Conservation (phyloP, 2,797 vertebrate genomes). For the Liparis tanakae region DNA sequence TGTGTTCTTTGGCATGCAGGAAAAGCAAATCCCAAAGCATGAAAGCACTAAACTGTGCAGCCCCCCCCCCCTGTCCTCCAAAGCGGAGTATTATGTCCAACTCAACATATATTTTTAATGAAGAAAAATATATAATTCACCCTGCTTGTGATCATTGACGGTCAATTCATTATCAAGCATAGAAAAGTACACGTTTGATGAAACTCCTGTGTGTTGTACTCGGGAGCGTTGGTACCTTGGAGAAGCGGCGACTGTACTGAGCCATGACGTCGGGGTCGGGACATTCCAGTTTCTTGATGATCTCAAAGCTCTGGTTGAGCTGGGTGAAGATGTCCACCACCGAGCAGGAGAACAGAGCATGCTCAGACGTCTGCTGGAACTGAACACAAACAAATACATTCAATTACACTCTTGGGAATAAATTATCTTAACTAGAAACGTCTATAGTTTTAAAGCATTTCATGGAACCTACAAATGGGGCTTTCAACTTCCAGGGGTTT, state of each 20-base stretch:
- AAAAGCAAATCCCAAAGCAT: slow-evolving; percentile 24
- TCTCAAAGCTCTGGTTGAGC: slow-evolving; percentile 99
- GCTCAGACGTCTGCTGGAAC: slow-evolving; percentile 99
- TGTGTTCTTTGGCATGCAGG: slow-evolving; percentile 13
- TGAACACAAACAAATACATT: slow-evolving; percentile 55
- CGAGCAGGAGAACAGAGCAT: slow-evolving; percentile 97
- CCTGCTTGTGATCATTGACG: not conserved
- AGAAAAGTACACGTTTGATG: not conserved
- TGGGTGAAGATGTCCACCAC: slow-evolving; percentile 99
- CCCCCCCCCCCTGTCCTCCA: not conserved
- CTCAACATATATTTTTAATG: slow-evolving; percentile 45
- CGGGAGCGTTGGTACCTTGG: slow-evolving; percentile 85
- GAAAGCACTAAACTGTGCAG: slow-evolving; percentile 3
- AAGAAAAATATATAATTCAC: slow-evolving; percentile 20
- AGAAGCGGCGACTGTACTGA: slow-evolving; percentile 95
- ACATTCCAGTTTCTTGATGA: slow-evolving; percentile 97
- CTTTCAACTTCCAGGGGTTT: not conserved
- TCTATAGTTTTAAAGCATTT: not conserved
- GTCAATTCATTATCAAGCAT: not conserved
- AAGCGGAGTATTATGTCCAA: slow-evolving; percentile 8
- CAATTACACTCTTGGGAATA: not conserved
- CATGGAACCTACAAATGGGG: not conserved
- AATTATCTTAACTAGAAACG: no score
- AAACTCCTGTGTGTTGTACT: not conserved
- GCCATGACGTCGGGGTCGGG: slow-evolving; percentile 93